Evolutionary conservation across 2,888 invertebrate species (phyloP).

Genomic region (Amphipoea lucens): DNA sequence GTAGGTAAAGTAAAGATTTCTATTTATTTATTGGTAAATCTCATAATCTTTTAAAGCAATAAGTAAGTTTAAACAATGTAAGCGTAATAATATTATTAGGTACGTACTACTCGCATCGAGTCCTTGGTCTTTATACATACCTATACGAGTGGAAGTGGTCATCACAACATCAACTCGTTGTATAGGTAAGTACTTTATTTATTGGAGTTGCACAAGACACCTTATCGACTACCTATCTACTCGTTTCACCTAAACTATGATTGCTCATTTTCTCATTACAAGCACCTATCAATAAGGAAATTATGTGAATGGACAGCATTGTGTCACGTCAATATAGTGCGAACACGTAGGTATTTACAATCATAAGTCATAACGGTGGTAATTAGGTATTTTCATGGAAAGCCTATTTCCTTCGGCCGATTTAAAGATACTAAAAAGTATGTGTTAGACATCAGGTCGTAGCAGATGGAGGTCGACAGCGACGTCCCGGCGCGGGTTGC

Average conservation of each 20-base stretch:
- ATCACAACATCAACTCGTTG: constrained; percentile 81
- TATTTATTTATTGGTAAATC: constrained; percentile 60
- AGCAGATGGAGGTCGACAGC: constrained; percentile 87
- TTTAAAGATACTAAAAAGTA: constrained; percentile 9
- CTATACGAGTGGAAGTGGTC: constrained; percentile 76
- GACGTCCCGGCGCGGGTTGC: constrained; percentile 84
- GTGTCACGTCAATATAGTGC: constrained; percentile 70
- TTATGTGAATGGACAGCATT: constrained; percentile 75
- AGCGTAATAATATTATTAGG: constrained; percentile 72
- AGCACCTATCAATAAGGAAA: constrained; percentile 80
- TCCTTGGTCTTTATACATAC: constrained; percentile 69
- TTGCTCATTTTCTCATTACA: constrained; percentile 78
- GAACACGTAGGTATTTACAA: constrained; percentile 64
- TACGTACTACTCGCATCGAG: constrained; percentile 66
- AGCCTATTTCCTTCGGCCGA: constrained; percentile 42
- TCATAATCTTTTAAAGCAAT: constrained; percentile 69
- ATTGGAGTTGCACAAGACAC: constrained; percentile 77
- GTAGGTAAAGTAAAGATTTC: constrained; percentile 62
- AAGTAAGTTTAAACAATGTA: constrained; percentile 73
- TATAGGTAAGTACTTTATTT: constrained; percentile 72
- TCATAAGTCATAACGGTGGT: constrained; percentile 34
- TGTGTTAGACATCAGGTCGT: constrained; percentile 84
- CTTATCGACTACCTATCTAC: constrained; percentile 71
- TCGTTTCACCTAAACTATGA: constrained; percentile 74
- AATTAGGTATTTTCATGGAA: constrained; percentile 35